Evolutionary conservation across 2,113 vertebrate genomes (phyloP), one percentile per base, ranked within the genome.

Genomic region (Hyaena hyaena): DNA sequence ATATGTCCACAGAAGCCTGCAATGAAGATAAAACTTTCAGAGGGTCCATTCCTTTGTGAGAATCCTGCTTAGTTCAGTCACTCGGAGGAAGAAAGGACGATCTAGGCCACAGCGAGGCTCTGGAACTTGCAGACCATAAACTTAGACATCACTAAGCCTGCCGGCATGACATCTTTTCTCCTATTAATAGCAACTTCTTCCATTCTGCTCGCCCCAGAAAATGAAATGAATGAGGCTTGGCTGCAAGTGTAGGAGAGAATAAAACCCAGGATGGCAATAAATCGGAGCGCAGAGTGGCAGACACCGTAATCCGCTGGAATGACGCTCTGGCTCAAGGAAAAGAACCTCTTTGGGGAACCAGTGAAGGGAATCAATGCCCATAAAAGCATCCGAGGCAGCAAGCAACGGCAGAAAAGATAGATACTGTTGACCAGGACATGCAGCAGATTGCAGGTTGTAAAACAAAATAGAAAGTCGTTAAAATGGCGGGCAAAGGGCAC

Each of bases 391-490:
- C 45, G 12, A 93, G 81, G 85, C 94, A 80, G 87, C 90, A 88
- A 96, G 94, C 94, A 82, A 65, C 45, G 35, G 92, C 94, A 96
- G 96, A 73, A 93, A 90, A 96, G 86, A 92, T 33, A 95, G 97
- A 94, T 81, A 96, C 96, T 65, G 96, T 95, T 97, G 93, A 93
- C 97, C 94, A 63, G 94, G 85, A 97, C 88, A 94, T n/a, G 92
- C 68, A 10, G 94, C 92, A 96, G 96, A 97, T 93, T 96, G 96
- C 83, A 93, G 95, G 96, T 96, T 97, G 92, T 98, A 98, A 98
- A 97, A 97, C 92, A 94, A 97, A 98, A 98, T 83, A 97, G 94
- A 97, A 97, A 97, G 95, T 92, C 96, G 95, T 98, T 93, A 97
- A 85, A 91, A 76, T 3, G 35, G 84, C 39, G 66, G 84, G 71